Evolutionary conservation across 2,888 invertebrate species (phyloP).

Genomic region (Hyles lineata): DNA sequence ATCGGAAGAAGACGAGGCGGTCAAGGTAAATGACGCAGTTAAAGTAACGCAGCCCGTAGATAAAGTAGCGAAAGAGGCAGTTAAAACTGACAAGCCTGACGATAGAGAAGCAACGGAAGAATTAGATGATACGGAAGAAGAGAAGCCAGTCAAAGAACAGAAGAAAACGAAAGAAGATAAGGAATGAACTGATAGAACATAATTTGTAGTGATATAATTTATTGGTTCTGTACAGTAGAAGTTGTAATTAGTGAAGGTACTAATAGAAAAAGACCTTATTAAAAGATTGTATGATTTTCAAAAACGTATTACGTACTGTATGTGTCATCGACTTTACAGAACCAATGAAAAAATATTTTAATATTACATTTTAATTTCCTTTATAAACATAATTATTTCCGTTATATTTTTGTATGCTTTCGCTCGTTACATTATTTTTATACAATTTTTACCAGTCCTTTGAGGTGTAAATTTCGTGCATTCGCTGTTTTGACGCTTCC

Average conservation of each 20-base stretch:
- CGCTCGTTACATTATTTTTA: neutral
- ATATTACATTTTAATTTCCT: neutral
- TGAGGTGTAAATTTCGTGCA: conserved; percentile 16
- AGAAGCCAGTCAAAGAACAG: conserved; percentile 34
- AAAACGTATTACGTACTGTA: too few relatives aligned
- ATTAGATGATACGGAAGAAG: conserved; percentile 38
- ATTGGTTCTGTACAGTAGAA: neutral
- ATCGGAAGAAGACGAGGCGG: conserved; percentile 37
- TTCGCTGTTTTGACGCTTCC: conserved; percentile 10
- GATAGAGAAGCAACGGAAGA: conserved; percentile 15
- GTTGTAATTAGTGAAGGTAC: neutral
- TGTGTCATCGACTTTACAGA: neutral
- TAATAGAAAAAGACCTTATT: neutral
- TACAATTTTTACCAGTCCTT: neutral
- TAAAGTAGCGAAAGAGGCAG: neutral
- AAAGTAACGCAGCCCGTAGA: neutral
- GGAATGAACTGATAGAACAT: conserved; percentile 52
- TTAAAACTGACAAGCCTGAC: neutral
- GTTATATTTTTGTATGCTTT: conserved; percentile 17
- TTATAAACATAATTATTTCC: conserved; percentile 8
- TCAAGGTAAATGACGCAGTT: conserved; percentile 32
- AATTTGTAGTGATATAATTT: conserved; percentile 12
- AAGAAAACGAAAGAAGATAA: conserved; percentile 33
- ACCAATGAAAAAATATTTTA: conserved; percentile 4
- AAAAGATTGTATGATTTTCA: neutral